Conservation (phyloP, 2,113 vertebrate species). For the Sapajus apella region DNA sequence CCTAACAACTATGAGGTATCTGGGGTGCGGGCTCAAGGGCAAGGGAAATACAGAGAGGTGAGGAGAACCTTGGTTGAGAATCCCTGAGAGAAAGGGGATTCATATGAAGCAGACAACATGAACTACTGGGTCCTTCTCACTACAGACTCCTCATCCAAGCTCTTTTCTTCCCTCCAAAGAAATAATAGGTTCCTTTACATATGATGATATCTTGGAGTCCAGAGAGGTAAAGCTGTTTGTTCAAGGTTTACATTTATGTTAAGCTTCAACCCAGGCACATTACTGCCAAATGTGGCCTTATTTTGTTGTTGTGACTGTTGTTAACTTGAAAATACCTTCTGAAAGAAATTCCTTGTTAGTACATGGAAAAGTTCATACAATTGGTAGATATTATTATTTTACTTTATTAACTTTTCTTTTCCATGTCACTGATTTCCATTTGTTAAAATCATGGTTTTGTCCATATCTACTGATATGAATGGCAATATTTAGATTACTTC, state of each 20-base stretch:
- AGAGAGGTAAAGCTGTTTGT: not conserved
- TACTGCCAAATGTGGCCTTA: not conserved
- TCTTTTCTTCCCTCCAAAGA: not conserved
- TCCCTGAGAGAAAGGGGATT: not conserved
- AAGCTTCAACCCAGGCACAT: not conserved
- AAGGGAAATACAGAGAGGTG: not conserved
- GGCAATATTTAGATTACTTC: slow-evolving; percentile 52
- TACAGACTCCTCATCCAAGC: not conserved
- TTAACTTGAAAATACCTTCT: slow-evolving; percentile 47
- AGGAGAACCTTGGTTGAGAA: not conserved
- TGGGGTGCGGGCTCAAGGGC: not conserved
- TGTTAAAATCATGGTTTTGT: slow-evolving; percentile 28
- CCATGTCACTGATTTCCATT: not conserved
- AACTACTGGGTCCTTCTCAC: not conserved
- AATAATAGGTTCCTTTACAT: not conserved
- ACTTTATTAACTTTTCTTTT: slow-evolving; percentile 21
- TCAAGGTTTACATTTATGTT: not conserved
- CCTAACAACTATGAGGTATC: not conserved
- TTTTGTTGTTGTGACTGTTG: not conserved
- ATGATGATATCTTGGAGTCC: not conserved
- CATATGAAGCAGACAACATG: not conserved
- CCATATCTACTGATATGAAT: slow-evolving; percentile 35
- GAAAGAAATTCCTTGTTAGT: not conserved
- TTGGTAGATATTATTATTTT: slow-evolving; percentile 16
- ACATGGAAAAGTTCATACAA: slow-evolving; percentile 8